These are phyloP conservation scores for Rhagoletis pomonella DNA, from an alignment of 1,140 invertebrate species.

Conservation along the genomic window DNA sequence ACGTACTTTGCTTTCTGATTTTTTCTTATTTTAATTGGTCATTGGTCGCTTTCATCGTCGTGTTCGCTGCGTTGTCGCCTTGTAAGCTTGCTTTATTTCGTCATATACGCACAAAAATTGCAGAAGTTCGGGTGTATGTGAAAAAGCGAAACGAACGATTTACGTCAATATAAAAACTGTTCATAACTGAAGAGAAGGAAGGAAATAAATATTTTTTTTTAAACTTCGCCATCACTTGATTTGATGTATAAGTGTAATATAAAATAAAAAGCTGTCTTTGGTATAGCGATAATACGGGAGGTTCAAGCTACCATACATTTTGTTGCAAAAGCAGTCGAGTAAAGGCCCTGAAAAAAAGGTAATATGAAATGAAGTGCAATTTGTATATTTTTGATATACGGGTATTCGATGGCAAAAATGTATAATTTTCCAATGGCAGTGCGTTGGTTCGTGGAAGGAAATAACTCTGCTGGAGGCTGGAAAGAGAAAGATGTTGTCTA, in stretches of 20 bases:
- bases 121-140: neutral
- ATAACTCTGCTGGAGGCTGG: neutral
- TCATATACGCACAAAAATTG: constrained; percentile 45
- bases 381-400: too few species aligned
- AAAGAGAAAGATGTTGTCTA: neutral
- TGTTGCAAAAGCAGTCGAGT: too few species aligned
- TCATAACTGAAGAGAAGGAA: neutral
- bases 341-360: too few species aligned
- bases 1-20: constrained; percentile 19
- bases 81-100: constrained; percentile 35
- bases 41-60: constrained; percentile 48
- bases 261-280: constrained; percentile 16
- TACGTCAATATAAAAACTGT: neutral
- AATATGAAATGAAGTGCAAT: too few species aligned
- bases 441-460: constrained; percentile 26
- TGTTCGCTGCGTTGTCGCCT: constrained; percentile 39
- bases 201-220: neutral
- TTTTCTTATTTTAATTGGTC: constrained; percentile 24
- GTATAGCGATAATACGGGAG: neutral
- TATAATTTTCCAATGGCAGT: constrained; percentile 1
- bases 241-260: neutral
- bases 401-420: neutral
- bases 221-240: neutral
- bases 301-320: too few species aligned
- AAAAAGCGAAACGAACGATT: constrained; percentile 25